These are phyloP conservation scores for Apamea monoglypha DNA, from an alignment of 2,888 invertebrate species.

Conservation along the genomic window DNA sequence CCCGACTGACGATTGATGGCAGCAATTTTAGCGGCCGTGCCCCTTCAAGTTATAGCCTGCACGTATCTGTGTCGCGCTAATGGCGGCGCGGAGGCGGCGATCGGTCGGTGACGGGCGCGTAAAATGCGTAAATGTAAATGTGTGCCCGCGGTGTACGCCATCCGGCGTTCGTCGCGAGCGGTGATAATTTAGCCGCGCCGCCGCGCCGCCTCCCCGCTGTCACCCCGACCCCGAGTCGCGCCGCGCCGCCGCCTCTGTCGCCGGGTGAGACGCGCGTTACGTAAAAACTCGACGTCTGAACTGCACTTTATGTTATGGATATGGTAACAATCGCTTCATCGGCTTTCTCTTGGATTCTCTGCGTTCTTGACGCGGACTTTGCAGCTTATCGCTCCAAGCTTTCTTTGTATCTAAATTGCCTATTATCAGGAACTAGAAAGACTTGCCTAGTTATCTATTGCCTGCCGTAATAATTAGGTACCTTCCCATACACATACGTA, in stretches of 20 bases:
- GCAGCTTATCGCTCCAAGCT: conserved; percentile 15
- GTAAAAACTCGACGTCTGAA: conserved; percentile 76
- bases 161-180: conserved; percentile 60
- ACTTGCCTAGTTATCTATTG: not conserved
- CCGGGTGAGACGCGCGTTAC: conserved; percentile 71
- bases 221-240: conserved; percentile 61
- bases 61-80: conserved; percentile 78
- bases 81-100: conserved; percentile 78
- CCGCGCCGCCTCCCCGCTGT: conserved; percentile 53
- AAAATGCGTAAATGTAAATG: conserved; percentile 82
- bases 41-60: conserved; percentile 73
- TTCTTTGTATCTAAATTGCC: conserved; percentile 1
- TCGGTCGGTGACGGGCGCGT: conserved; percentile 79
- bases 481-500: not conserved
- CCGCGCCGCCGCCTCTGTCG: conserved; percentile 64
- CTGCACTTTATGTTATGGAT: conserved; percentile 72
- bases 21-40: conserved; percentile 78
- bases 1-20: conserved; percentile 77
- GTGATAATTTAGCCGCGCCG: conserved; percentile 73
- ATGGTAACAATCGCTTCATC: conserved; percentile 64
- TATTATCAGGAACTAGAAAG: conserved; percentile 10
- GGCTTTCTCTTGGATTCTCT: conserved; percentile 71
- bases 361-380: conserved; percentile 49
- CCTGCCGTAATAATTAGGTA: not conserved
- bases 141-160: conserved; percentile 70